Percentiles rank a stretch among this genome's conserved stretches.
These are phyloP conservation scores for Cheilosia vulpina DNA, from an alignment of 2,888 invertebrate genomes.

Conservation along the genomic window DNA sequence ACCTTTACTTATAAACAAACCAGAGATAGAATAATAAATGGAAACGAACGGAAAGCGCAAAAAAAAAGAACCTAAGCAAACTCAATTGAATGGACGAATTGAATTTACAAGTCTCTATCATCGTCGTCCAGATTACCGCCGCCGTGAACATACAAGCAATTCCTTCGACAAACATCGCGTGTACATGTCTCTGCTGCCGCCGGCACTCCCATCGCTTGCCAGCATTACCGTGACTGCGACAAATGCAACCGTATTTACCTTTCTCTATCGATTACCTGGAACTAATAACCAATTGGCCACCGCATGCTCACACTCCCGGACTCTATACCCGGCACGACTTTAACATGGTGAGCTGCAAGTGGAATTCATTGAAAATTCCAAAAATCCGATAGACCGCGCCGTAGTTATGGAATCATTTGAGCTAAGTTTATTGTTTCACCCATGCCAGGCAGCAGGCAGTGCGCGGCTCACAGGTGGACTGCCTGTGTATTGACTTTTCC, in stretches of 20 bases:
- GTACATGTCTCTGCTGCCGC: background rate
- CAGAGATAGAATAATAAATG: constrained; percentile 22
- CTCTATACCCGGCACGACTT: background rate
- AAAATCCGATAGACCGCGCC: constrained; percentile 50
- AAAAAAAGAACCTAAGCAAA: constrained; percentile 50
- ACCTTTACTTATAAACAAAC: background rate
- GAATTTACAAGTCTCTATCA: constrained; percentile 65
- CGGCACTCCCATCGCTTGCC: constrained; percentile 26
- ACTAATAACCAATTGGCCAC: constrained; percentile 68
- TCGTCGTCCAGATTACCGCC: constrained; percentile 55
- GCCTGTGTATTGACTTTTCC: constrained; percentile 56
- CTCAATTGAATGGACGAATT: constrained; percentile 66
- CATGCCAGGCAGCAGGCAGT: constrained; percentile 2
- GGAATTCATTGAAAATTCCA: constrained; percentile 64
- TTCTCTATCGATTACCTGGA: constrained; percentile 66
- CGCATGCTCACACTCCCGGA: constrained; percentile 21
- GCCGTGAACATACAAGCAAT: constrained; percentile 60
- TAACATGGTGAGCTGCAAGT: background rate
- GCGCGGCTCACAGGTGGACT: constrained; percentile 48
- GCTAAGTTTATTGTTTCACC: constrained; percentile 54
- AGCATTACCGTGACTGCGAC: constrained; percentile 68
- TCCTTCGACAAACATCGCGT: constrained; percentile 66
- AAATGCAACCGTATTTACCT: constrained; percentile 69
- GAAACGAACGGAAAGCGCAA: background rate
- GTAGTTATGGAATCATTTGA: constrained; percentile 50